Percentiles rank a stretch among this genome's conserved stretches.
These are phyloP conservation scores for Chromis chromis DNA, from an alignment of 2,797 vertebrate species.

Conservation along the genomic window DNA sequence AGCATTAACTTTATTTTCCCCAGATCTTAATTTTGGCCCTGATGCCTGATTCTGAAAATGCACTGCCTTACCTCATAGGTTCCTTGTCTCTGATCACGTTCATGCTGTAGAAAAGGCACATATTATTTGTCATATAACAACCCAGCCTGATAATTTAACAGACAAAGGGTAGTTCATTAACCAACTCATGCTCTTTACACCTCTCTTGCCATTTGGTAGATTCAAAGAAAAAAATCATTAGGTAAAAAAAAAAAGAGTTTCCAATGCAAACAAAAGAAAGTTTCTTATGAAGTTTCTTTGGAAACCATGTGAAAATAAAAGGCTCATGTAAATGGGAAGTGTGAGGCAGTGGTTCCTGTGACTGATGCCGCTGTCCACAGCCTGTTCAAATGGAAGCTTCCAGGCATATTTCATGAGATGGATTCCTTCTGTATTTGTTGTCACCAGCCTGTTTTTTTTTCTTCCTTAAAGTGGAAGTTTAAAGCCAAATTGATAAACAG, in stretches of 20 bases:
- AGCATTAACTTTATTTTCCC: too few species aligned
- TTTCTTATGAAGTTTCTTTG: slow-evolving; percentile 41
- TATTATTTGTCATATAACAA: too few species aligned
- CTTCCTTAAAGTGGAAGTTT: slow-evolving; percentile 70
- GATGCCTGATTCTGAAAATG: too few species aligned
- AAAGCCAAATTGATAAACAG: slow-evolving; percentile 80
- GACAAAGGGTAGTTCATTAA: too few species aligned
- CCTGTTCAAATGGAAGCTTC: slow-evolving; percentile 75
- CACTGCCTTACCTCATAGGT: too few species aligned
- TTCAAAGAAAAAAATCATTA: neutral
- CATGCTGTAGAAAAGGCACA: too few species aligned
- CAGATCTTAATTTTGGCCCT: too few species aligned
- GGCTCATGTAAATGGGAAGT: slow-evolving; percentile 56
- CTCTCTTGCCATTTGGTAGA: neutral
- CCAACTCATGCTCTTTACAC: too few species aligned
- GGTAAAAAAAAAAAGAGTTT: slow-evolving; percentile 10
- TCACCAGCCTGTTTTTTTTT: slow-evolving; percentile 53
- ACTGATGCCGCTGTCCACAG: slow-evolving; percentile 70
- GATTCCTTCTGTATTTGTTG: slow-evolving; percentile 76
- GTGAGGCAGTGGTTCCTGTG: slow-evolving; percentile 60
- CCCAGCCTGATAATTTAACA: too few species aligned
- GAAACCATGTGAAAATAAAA: slow-evolving; percentile 38
- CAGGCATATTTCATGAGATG: slow-evolving; percentile 80
- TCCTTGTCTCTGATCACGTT: too few species aligned
- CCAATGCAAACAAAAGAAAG: slow-evolving; percentile 1